Evolutionary conservation across 2,888 invertebrate species (phyloP), one percentile per base, ranked within the genome.

Genomic region (Strigamia maritima): DNA sequence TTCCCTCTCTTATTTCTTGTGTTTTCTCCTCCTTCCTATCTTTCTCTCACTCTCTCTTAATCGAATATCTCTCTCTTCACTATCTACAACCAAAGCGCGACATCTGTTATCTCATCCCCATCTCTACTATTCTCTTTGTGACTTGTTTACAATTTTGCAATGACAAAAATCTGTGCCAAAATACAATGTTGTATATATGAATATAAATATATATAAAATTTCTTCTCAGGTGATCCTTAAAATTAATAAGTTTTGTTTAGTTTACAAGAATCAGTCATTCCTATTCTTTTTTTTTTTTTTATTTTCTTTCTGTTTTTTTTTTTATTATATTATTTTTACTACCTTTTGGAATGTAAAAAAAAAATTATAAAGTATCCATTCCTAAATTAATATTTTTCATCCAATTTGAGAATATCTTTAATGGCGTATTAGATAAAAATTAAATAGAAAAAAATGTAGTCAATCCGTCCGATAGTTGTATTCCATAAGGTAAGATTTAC

Each of bases 91-190:
- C 28, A 65, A 49, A 65, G 65, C 28, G 65, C 65, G 65, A 65
- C 65, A 65, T 65, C 65, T 65, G 65, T 65, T n/a, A n/a, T 65
- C 65, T 65, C 65, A 65, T 65, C 65, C 65, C 65, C 65, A 65
- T 65, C 65, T 65, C 65, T 65, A 65, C 28, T n/a, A n/a, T n/a
- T 65, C 65, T 65, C 65, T 65, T 24, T 28, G 65, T 65, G 65
- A 65, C 65, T 65, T 65, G 65, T 65, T 65, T 65, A 65, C 65
- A 65, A 24, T 65, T 31, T 65, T 65, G 65, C 65, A 65, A 65
- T 65, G 65, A 65, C 65, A 65, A 65, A 65, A 60, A 65, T 65
- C 65, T 65, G 65, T 65, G 65, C 65, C 65, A 65, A 65, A 65
- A 65, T 65, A 65, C 65, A 65, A 26, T 65, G 65, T 65, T 65